A percentile compares a stretch with the other conserved stretches of the same genome.
Evolutionary conservation across 2,888 invertebrate genomes (phyloP).

Genomic region (Cantharis rufa): DNA sequence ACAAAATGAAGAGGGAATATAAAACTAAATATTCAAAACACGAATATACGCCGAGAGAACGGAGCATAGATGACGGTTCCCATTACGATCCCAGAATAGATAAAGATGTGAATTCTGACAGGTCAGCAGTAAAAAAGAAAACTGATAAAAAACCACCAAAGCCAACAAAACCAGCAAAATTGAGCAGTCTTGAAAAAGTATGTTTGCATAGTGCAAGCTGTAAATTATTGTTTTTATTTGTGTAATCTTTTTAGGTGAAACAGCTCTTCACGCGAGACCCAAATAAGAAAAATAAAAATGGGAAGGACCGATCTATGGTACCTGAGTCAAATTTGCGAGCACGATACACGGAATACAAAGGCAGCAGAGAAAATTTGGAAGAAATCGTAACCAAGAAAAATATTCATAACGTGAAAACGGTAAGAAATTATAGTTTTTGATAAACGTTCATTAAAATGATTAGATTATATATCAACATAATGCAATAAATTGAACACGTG

Average conservation of each 20-base stretch:
- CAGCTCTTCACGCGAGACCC: conserved; percentile 74
- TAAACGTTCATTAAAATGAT: background rate
- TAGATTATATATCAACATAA: background rate
- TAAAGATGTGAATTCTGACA: conserved; percentile 54
- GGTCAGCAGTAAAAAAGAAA: conserved; percentile 53
- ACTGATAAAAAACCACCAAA: conserved; percentile 61
- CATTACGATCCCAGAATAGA: conserved; percentile 68
- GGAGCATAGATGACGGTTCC: conserved; percentile 70
- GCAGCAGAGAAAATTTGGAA: conserved; percentile 57
- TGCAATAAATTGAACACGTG: background rate
- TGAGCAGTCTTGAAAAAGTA: conserved; percentile 76
- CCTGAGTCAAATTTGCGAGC: conserved; percentile 61
- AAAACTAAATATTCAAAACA: conserved; percentile 57
- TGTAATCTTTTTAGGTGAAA: conserved; percentile 61
- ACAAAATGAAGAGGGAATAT: conserved; percentile 57
- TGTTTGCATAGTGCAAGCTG: conserved; percentile 20
- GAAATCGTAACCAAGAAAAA: conserved; percentile 52
- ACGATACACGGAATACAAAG: conserved; percentile 64
- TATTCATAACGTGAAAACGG: conserved; percentile 49
- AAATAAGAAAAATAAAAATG: conserved; percentile 69
- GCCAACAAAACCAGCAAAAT: conserved; percentile 67
- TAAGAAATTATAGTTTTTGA: conserved; percentile 38
- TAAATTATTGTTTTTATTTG: background rate
- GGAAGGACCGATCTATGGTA: conserved; percentile 54
- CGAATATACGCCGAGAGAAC: conserved; percentile 61